These are phyloP conservation scores for Bryconaethiops microstoma DNA, from an alignment of 2,797 vertebrate genomes.

Conservation along the genomic window DNA sequence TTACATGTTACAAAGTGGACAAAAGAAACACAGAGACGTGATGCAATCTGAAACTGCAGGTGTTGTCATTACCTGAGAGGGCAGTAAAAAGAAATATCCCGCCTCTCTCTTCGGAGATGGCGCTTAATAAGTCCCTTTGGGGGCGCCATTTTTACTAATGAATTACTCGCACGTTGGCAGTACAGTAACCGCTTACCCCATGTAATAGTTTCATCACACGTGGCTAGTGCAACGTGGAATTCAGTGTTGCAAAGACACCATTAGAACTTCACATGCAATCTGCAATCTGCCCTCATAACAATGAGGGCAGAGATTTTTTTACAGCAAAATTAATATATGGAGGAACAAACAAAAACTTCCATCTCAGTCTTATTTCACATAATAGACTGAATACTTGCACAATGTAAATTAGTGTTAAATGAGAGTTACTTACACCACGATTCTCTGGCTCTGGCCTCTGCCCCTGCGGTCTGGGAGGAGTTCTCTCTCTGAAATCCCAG, in stretches of 20 bases:
- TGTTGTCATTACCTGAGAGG: conserved; percentile 60
- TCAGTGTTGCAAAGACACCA: background rate
- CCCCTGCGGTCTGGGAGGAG: conserved; percentile 95
- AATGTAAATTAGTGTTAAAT: background rate
- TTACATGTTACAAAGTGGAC: background rate
- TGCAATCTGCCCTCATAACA: background rate
- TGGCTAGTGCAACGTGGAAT: conserved; percentile 39
- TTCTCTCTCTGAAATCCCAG: conserved; percentile 85
- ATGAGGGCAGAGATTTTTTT: background rate
- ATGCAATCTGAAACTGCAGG: conserved; percentile 65
- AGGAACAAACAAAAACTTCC: no score
- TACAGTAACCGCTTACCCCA: conserved; percentile 45
- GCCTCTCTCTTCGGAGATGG: conserved; percentile 32
- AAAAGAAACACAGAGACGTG: conserved; percentile 53
- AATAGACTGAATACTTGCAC: background rate
- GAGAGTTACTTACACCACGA: conserved; percentile 85
- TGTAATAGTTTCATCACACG: conserved; percentile 74
- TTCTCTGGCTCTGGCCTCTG: conserved; percentile 99
- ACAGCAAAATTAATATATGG: background rate
- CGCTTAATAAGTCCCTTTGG: conserved; percentile 71
- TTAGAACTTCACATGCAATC: background rate
- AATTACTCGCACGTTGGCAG: conserved; percentile 56
- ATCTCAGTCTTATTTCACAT: background rate
- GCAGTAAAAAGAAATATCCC: conserved; percentile 19
- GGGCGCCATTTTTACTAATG: conserved; percentile 63